A percentile compares a stretch with the other conserved stretches of the same genome.
These are phyloP conservation scores for Heliconius hortense DNA, from an alignment of 2,888 invertebrate genomes.

Conservation along the genomic window DNA sequence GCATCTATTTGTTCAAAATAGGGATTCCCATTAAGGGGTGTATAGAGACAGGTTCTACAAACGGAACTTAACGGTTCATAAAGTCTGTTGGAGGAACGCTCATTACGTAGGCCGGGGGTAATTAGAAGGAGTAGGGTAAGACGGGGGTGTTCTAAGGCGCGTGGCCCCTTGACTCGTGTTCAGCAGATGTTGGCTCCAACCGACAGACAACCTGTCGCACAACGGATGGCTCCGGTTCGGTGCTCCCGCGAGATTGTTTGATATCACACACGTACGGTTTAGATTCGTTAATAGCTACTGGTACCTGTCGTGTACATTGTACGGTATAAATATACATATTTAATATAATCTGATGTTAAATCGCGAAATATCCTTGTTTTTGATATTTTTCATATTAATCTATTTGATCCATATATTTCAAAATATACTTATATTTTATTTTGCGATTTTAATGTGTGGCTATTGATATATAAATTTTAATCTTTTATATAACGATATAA, in stretches of 20 bases:
- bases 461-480: background rate
- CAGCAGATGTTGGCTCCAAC: constrained; percentile 76
- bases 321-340: background rate
- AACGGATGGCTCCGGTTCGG: constrained; percentile 76
- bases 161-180: constrained; percentile 56
- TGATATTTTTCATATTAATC: no score
- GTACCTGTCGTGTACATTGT: constrained; percentile 37
- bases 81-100: constrained; percentile 64
- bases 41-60: constrained; percentile 71
- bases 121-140: constrained; percentile 68
- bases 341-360: background rate
- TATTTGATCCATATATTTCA: no score
- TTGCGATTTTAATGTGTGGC: constrained; percentile 12
- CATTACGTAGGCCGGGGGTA: constrained; percentile 54
- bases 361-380: background rate
- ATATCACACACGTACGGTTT: constrained; percentile 57
- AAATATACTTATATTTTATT: background rate
- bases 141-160: constrained; percentile 73
- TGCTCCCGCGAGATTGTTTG: constrained; percentile 65
- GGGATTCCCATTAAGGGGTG: constrained; percentile 56
- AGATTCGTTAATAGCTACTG: constrained; percentile 62
- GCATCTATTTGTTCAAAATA: constrained; percentile 54
- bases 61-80: constrained; percentile 77
- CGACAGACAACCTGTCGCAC: constrained; percentile 79
- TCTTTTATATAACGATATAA: background rate